A percentile compares a stretch with the other conserved stretches of the same genome.
phyloP scores from a whole-genome alignment of 2,113 vertebrate genomes.

The Emydura subglobosa region DNA sequence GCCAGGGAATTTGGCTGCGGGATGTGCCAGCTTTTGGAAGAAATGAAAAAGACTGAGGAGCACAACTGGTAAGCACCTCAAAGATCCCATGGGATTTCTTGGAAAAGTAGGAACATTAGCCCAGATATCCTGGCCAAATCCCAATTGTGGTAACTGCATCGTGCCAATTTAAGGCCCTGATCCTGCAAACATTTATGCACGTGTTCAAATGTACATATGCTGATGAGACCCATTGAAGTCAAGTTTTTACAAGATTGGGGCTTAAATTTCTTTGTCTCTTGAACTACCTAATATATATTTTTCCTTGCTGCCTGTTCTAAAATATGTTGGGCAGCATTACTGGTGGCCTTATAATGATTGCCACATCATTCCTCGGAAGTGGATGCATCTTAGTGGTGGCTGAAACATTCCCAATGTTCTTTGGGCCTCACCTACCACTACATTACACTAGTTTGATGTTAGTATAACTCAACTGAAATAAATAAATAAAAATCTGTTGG shows the following conservation, averaged over 20 bases:
- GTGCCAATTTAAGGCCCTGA: not conserved
- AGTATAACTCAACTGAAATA: constrained; percentile 28
- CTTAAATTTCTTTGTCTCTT: not conserved
- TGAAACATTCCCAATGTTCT: not conserved
- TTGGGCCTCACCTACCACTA: not conserved
- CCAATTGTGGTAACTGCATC: not conserved
- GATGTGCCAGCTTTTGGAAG: not conserved
- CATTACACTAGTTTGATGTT: constrained; percentile 22
- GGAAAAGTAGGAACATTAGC: not conserved
- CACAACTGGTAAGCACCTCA: not conserved
- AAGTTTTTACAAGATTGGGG: not conserved
- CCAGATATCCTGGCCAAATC: not conserved
- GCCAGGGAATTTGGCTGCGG: not conserved
- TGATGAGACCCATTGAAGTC: not conserved
- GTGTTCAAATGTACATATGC: not conserved
- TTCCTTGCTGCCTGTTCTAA: not conserved
- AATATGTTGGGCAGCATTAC: not conserved
- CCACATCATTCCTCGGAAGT: not conserved
- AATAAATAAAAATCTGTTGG: constrained; percentile 10
- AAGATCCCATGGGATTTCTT: not conserved
- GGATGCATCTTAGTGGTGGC: not conserved
- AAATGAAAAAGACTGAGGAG: not conserved
- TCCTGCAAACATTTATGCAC: not conserved
- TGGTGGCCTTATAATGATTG: not conserved
- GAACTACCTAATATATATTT: not conserved